phyloP scores from a whole-genome alignment of 2,888 invertebrate species.

The Trachelus troglodyta region DNA sequence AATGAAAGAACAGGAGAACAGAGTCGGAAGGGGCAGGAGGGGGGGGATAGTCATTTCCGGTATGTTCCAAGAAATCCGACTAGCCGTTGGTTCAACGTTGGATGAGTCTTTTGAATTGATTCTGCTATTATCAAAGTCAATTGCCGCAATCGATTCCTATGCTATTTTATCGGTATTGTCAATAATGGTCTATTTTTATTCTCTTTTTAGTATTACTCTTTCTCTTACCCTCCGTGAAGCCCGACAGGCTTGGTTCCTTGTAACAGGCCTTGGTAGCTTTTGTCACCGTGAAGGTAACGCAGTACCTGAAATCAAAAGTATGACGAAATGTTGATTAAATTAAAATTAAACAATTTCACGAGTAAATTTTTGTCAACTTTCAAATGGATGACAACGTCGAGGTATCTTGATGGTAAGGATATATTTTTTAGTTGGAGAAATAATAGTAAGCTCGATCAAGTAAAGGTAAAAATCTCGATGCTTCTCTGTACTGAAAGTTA shows the following conservation, averaged over 20 bases:
- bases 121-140: not conserved
- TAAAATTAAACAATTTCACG: not conserved
- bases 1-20: not conserved
- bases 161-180: not conserved
- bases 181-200: not conserved
- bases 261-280: slow-evolving; percentile 86
- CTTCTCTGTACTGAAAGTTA: not conserved
- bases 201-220: not conserved
- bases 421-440: too few relatives aligned
- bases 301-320: slow-evolving; percentile 74
- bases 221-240: slow-evolving; percentile 78
- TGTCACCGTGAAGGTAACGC: slow-evolving; percentile 85
- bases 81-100: not conserved
- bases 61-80: not conserved
- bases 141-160: not conserved
- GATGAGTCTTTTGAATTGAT: not conserved
- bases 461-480: too few relatives aligned
- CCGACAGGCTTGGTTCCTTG: slow-evolving; percentile 78
- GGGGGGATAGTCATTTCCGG: not conserved
- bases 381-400: not conserved
- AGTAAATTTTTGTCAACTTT: not conserved
- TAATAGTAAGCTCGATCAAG: too few relatives aligned
- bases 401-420: not conserved
- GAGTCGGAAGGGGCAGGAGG: not conserved
- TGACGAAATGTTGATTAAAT: not conserved